These are phyloP conservation scores for Eupsilia transversa DNA, from an alignment of 2,888 invertebrate species.

Conservation along the genomic window DNA sequence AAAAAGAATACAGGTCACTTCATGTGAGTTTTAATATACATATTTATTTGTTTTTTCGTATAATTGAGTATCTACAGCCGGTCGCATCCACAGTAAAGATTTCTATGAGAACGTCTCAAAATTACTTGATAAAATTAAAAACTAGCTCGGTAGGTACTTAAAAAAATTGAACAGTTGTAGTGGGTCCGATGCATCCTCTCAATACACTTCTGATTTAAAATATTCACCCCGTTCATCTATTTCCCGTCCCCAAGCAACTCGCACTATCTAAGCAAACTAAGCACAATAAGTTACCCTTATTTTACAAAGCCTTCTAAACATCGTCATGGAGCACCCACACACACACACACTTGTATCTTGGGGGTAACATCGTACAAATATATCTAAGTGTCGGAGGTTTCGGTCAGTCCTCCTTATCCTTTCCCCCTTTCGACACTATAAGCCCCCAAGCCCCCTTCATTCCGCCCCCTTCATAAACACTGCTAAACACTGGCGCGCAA, in stretches of 20 bases:
- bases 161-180: neutral
- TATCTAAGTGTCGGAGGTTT: slow-evolving; percentile 87
- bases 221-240: slow-evolving; percentile 23
- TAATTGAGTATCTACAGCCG: neutral
- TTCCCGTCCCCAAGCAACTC: slow-evolving; percentile 34
- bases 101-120: neutral
- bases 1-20: neutral
- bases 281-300: slow-evolving; percentile 76
- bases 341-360: slow-evolving; percentile 78
- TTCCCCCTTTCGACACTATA: slow-evolving; percentile 85
- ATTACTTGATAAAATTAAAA: neutral
- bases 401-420: slow-evolving; percentile 86
- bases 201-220: slow-evolving; percentile 17
- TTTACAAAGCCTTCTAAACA: slow-evolving; percentile 83
- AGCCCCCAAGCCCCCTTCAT: slow-evolving; percentile 68
- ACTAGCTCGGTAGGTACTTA: neutral
- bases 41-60: neutral
- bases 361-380: slow-evolving; percentile 83
- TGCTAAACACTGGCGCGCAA: slow-evolving; percentile 85
- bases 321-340: slow-evolving; percentile 70
- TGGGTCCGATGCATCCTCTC: neutral
- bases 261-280: slow-evolving; percentile 70
- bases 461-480: slow-evolving; percentile 84
- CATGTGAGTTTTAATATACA: neutral
- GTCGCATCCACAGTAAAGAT: neutral